Conservation (phyloP, 2,797 vertebrate species). For the Lepus oiostolus region DNA sequence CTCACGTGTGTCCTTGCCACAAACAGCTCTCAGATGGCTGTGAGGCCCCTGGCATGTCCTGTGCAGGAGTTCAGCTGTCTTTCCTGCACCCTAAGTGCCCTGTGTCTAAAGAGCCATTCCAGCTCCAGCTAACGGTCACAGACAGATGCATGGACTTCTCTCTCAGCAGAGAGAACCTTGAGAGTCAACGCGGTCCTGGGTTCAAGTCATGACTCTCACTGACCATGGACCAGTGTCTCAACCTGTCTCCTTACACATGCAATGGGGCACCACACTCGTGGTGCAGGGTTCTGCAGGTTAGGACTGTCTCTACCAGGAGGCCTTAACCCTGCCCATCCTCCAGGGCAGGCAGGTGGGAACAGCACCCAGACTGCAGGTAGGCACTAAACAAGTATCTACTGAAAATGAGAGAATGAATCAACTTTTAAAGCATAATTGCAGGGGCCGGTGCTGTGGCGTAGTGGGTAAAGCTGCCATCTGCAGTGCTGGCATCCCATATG, state of each 20-base stretch:
- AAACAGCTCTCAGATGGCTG: background rate
- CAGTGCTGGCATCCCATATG: no score
- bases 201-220: background rate
- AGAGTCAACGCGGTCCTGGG: no score
- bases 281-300: rapidly evolving
- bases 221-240: rapidly evolving
- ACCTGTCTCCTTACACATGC: background rate
- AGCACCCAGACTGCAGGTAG: background rate
- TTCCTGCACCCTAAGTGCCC: background rate
- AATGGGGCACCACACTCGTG: rapidly evolving
- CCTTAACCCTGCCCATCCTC: background rate
- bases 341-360: background rate
- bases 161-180: background rate
- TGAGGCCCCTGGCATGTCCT: background rate
- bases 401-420: background rate
- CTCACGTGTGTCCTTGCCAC: background rate
- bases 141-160: background rate
- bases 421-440: background rate
- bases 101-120: rapidly evolving
- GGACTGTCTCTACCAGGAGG: background rate
- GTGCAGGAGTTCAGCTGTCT: background rate
- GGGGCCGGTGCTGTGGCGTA: no score
- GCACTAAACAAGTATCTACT: background rate
- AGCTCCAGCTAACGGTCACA: no score
- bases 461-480: no score